Percentiles rank a stretch among this genome's conserved stretches.
Evolutionary conservation across 2,113 vertebrate genomes (phyloP).

Genomic region (Ascaphus truei): DNA sequence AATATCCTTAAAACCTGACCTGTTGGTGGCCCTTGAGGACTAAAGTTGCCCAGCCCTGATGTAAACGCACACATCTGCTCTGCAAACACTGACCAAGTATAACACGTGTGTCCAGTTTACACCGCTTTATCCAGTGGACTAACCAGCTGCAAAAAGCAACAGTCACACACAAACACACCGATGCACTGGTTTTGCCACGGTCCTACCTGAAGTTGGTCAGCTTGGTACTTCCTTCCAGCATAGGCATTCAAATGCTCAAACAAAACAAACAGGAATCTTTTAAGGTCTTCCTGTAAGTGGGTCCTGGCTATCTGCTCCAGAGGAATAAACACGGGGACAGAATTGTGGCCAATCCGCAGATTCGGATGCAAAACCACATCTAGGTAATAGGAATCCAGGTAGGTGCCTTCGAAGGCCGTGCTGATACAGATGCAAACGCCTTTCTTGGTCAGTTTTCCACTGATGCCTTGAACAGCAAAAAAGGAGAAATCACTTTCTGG

Average conservation of each 20-base stretch:
- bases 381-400: constrained; percentile 59
- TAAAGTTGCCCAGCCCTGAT: too few relatives aligned
- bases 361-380: constrained; percentile 45
- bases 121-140: too few relatives aligned
- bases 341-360: constrained; percentile 51
- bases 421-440: constrained; percentile 55
- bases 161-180: too few relatives aligned
- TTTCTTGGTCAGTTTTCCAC: constrained; percentile 47
- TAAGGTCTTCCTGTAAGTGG: constrained; percentile 48
- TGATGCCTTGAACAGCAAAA: constrained; percentile 49
- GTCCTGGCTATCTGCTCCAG: constrained; percentile 47
- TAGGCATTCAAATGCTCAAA: constrained; percentile 55
- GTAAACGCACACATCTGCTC: neutral
- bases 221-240: constrained; percentile 59
- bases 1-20: too few relatives aligned
- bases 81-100: too few relatives aligned
- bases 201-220: constrained; percentile 61
- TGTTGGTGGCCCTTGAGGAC: constrained; percentile 12
- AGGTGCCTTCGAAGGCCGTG: constrained; percentile 57
- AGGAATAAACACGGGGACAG: constrained; percentile 59
- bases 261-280: constrained; percentile 48
- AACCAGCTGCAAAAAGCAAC: too few relatives aligned
- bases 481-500: too few relatives aligned
- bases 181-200: too few relatives aligned
- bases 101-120: too few relatives aligned